Percentiles rank a stretch among this genome's conserved stretches.
Evolutionary conservation across 2,797 vertebrate genomes (phyloP).

Genomic region (Anolis apletophallus): DNA sequence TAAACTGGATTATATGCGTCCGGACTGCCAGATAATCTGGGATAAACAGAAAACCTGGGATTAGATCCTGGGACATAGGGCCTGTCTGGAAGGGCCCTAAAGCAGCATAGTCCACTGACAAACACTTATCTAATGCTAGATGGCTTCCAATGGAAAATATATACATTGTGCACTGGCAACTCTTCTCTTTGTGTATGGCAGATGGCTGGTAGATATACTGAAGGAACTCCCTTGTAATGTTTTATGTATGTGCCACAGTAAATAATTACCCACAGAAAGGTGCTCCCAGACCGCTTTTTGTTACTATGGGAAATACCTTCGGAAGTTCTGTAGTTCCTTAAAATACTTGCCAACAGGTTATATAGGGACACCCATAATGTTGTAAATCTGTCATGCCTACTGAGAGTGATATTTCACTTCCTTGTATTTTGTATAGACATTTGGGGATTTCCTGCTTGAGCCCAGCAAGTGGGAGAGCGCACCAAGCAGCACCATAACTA

Average conservation of each 20-base stretch:
- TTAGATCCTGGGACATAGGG: too few relatives aligned
- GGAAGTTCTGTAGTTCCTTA: too few relatives aligned
- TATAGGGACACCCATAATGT: neutral
- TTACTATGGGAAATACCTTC: neutral
- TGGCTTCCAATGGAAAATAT: neutral
- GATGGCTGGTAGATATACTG: neutral
- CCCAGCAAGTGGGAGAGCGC: neutral
- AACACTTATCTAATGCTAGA: too few relatives aligned
- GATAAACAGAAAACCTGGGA: too few relatives aligned
- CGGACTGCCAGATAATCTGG: too few relatives aligned
- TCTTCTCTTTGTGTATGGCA: neutral
- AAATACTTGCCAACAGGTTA: neutral
- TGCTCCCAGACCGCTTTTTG: neutral
- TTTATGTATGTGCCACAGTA: neutral
- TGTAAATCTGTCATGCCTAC: neutral
- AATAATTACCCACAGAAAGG: neutral
- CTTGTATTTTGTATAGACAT: neutral
- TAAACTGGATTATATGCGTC: too few relatives aligned
- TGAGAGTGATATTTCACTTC: neutral
- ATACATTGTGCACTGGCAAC: neutral
- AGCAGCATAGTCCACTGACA: too few relatives aligned
- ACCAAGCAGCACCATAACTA: neutral
- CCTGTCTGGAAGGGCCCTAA: too few relatives aligned
- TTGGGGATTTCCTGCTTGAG: neutral
- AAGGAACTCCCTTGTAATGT: neutral